Evolutionary conservation across 2,888 invertebrate species (phyloP).

Genomic region (Piscicola geometra): DNA sequence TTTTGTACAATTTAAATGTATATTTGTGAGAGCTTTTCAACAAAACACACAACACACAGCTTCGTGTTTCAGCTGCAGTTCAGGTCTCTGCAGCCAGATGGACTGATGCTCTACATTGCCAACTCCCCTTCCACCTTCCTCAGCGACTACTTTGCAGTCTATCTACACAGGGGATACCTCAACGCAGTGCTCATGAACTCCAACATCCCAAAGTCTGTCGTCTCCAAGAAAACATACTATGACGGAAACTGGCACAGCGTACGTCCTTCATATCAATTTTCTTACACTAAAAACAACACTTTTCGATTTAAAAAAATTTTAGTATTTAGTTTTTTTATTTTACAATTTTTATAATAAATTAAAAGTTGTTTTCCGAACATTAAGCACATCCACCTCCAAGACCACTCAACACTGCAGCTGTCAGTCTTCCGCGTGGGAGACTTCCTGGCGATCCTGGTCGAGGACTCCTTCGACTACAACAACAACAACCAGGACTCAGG

Average conservation of each 20-base stretch:
- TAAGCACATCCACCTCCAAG: too few species aligned
- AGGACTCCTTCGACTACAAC: constrained; percentile 42
- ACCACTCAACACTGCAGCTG: constrained; percentile 38
- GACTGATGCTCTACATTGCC: constrained; percentile 43
- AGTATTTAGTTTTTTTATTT: neutral
- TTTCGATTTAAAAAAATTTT: neutral
- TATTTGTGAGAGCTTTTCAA: too few species aligned
- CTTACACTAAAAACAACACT: neutral
- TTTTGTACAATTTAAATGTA: too few species aligned
- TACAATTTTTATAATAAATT: neutral
- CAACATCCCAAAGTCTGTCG: constrained; percentile 32
- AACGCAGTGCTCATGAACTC: constrained; percentile 36
- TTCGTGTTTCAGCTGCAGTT: constrained; percentile 44
- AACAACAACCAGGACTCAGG: constrained; percentile 41
- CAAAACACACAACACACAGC: constrained; percentile 34
- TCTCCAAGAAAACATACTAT: constrained; percentile 40
- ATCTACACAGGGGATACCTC: constrained; percentile 42
- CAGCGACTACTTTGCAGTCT: constrained; percentile 42
- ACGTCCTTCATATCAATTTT: neutral
- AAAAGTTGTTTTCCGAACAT: too few species aligned
- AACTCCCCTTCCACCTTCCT: constrained; percentile 32
- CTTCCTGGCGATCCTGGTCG: constrained; percentile 44
- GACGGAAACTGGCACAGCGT: constrained; percentile 45
- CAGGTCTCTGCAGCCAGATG: constrained; percentile 43
- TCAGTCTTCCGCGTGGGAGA: constrained; percentile 43